Base-by-base conservation (phyloP, 2,888 invertebrate genomes). In the Pristionchus arcanus region DNA sequence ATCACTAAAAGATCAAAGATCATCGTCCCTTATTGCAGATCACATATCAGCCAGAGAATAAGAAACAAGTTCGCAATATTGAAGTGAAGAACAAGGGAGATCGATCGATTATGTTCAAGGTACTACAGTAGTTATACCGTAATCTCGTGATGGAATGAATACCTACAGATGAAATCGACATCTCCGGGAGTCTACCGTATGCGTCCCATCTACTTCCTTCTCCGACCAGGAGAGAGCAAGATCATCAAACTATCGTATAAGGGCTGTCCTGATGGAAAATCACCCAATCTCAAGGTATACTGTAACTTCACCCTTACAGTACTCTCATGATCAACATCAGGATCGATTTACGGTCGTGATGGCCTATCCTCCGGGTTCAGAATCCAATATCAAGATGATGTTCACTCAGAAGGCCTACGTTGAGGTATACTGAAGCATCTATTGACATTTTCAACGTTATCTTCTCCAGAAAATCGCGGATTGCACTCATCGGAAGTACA, bases 21-120 rank as follows among this genome's bases (percentile, higher is more conserved):
- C 37, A 74, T 34, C 7, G 13, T 31, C 31, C 4, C 15, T 34
- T 31, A 2, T 83, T 83, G 25, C 49, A 83, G 81, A 83, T 83
- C n/a, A 49, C 53, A n/a, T 83, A 83, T 53, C 42, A 83, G 81
- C 81, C 81, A n/a, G 53, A 49, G 28, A 83, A 83, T 34, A 83
- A 83, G 81, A 83, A 83, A 83, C 81, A 83, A 49, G 34, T 49
- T n/a, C 49, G 49, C 53, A 83, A 83, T 83, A 42, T 83, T 42
- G 49, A 83, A 83, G 81, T 83, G 81, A 53, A 83, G 81, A 83
- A 83, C 81, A 42, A 53, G n/a, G 42, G 81, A n/a, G 81, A 83
- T 53, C 42, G 53, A 53, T 53, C 53, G 49, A 53, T 83, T 7
- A 83, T 83, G 49, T 83, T 25, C 81, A 83, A 83, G 28, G 42